Conservation (phyloP, 2,888 invertebrate species). For the Cephus sareptanus region DNA sequence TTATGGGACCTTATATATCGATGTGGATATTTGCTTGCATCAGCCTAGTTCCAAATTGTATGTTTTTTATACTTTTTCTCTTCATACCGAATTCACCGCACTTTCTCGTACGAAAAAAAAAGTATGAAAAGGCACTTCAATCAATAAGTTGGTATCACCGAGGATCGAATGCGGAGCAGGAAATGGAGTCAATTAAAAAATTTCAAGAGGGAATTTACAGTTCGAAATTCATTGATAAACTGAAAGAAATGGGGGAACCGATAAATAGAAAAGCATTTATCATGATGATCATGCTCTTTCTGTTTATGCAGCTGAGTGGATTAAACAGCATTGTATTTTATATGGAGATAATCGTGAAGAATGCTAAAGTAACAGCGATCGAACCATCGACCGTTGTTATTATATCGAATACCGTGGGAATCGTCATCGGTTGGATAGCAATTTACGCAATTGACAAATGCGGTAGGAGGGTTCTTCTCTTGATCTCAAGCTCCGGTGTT, state of each 20-base stretch:
- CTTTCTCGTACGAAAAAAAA: constrained; percentile 35
- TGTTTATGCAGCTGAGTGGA: constrained; percentile 53
- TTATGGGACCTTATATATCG: constrained; percentile 50
- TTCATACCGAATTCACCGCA: constrained; percentile 55
- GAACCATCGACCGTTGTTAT: constrained; percentile 26
- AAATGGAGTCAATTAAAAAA: constrained; percentile 39
- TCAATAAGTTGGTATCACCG: constrained; percentile 53
- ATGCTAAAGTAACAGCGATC: constrained; percentile 23
- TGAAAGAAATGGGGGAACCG: constrained; percentile 31
- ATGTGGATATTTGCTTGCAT: constrained; percentile 46
- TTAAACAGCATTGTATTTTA: constrained; percentile 38
- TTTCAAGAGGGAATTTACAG: constrained; percentile 38
- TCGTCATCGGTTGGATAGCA: constrained; percentile 17
- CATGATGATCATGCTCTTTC: constrained; percentile 40
- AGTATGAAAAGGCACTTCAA: constrained; percentile 37
- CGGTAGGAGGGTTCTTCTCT: constrained; percentile 27
- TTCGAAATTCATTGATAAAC: constrained; percentile 17
- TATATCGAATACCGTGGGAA: constrained; percentile 20
- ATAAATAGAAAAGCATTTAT: constrained; percentile 42
- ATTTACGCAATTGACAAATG: constrained; percentile 28
- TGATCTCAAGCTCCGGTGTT: constrained; percentile 32
- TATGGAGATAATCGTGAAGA: constrained; percentile 30
- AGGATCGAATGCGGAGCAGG: constrained; percentile 38
- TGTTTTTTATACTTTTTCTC: constrained; percentile 41
- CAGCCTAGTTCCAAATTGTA: constrained; percentile 41